phyloP scores from a whole-genome alignment of 2,797 vertebrate genomes.

The Miichthys miiuy region DNA sequence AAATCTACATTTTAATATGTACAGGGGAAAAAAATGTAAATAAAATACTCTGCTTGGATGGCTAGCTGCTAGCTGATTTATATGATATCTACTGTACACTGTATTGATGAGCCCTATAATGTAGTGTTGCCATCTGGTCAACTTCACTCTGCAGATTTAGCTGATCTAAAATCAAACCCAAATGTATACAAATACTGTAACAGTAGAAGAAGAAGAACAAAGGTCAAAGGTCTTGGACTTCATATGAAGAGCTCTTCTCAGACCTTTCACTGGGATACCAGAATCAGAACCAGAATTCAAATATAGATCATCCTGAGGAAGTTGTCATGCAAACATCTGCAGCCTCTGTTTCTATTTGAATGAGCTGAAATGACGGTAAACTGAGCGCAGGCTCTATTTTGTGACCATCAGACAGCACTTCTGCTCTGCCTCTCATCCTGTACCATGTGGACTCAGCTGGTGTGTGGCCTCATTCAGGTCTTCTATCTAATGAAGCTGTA shows the following conservation, averaged over 20 bases:
- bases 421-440: slow-evolving; percentile 13
- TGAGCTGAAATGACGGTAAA: slow-evolving; percentile 28
- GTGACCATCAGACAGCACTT: not conserved
- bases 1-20: not conserved
- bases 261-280: no score
- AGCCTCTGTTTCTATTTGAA: slow-evolving; percentile 14
- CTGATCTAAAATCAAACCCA: slow-evolving; percentile 5
- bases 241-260: no score
- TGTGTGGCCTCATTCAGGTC: not conserved
- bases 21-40: not conserved
- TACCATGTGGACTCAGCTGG: slow-evolving; percentile 7
- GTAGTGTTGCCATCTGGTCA: not conserved
- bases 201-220: no score
- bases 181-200: not conserved
- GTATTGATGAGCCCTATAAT: not conserved
- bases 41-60: not conserved
- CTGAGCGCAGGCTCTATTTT: not conserved
- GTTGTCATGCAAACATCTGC: not conserved
- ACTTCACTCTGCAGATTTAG: not conserved
- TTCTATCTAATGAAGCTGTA: slow-evolving; percentile 92
- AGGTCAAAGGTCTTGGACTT: no score
- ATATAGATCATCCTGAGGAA: not conserved
- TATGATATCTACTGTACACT: not conserved
- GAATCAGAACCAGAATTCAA: not conserved
- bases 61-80: not conserved